Conservation (phyloP, 2,888 invertebrate species). For the Fragum fragum region DNA sequence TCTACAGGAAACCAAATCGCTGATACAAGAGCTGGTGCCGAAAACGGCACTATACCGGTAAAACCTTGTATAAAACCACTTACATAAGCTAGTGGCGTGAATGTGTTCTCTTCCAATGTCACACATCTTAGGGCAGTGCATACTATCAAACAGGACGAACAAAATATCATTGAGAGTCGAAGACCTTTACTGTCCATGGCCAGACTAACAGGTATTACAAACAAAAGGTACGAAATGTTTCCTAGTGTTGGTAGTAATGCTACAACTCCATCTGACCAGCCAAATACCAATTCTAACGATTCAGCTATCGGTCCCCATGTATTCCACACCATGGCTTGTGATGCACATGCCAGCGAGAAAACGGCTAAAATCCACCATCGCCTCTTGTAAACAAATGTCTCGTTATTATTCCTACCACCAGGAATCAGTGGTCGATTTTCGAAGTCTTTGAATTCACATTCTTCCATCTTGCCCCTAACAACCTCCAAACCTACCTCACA, state of each 20-base stretch:
- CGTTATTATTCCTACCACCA: neutral
- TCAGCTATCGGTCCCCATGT: conserved; percentile 87
- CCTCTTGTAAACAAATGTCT: conserved; percentile 50
- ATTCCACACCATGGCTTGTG: conserved; percentile 82
- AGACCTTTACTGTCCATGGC: conserved; percentile 85
- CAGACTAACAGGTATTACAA: conserved; percentile 85
- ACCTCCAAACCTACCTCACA: too few relatives aligned
- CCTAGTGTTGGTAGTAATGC: conserved; percentile 86
- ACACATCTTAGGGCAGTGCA: conserved; percentile 45
- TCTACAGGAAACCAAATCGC: conserved; percentile 81
- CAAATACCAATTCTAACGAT: conserved; percentile 82
- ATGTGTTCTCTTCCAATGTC: conserved; percentile 28
- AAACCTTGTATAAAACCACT: conserved; percentile 86
- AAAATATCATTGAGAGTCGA: conserved; percentile 41
- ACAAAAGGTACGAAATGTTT: conserved; percentile 83
- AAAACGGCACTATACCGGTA: conserved; percentile 86
- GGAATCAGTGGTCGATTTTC: too few relatives aligned
- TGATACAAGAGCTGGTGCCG: conserved; percentile 86
- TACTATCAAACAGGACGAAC: conserved; percentile 28
- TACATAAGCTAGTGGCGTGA: conserved; percentile 75
- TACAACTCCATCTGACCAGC: conserved; percentile 84
- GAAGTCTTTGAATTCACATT: too few relatives aligned
- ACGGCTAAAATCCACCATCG: conserved; percentile 71
- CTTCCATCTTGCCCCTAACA: too few relatives aligned
- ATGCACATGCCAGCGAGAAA: conserved; percentile 55